These are phyloP conservation scores for Empis stercorea DNA, from an alignment of 2,888 invertebrate genomes.

Conservation along the genomic window DNA sequence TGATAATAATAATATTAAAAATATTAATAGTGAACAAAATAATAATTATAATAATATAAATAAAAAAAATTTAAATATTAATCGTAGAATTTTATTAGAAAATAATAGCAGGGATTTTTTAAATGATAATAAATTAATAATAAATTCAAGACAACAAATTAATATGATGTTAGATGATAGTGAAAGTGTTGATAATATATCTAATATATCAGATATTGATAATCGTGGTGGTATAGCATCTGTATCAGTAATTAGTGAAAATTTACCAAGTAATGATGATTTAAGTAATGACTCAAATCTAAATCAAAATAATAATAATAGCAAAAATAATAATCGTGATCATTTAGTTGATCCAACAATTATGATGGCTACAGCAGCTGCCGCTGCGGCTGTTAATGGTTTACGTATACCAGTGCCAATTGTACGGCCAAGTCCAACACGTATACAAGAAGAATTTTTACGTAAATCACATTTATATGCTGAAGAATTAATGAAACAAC, in stretches of 20 bases:
- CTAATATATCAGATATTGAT: conserved; percentile 9
- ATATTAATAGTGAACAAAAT: conserved; percentile 1
- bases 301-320: conserved; percentile 5
- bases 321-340: conserved; percentile 4
- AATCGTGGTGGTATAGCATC: conserved; percentile 1
- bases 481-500: conserved; percentile 36
- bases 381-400: conserved; percentile 12
- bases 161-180: conserved; percentile 8
- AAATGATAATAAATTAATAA: too few relatives aligned
- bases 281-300: conserved; percentile 11
- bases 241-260: conserved; percentile 1
- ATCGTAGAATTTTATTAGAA: background rate
- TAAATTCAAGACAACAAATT: background rate
- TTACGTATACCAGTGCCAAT: conserved; percentile 19
- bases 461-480: conserved; percentile 36
- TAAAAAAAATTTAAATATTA: background rate
- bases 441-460: conserved; percentile 35
- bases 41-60: conserved; percentile 1
- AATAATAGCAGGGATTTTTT: background rate
- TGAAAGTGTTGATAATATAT: conserved; percentile 12
- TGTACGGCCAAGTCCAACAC: conserved; percentile 20
- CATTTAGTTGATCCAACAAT: conserved; percentile 12
- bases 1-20: conserved; percentile 6
- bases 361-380: conserved; percentile 13
- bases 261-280: conserved; percentile 6